phyloP scores from a whole-genome alignment of 2,797 vertebrate genomes.

The Cryptoprocta ferox region DNA sequence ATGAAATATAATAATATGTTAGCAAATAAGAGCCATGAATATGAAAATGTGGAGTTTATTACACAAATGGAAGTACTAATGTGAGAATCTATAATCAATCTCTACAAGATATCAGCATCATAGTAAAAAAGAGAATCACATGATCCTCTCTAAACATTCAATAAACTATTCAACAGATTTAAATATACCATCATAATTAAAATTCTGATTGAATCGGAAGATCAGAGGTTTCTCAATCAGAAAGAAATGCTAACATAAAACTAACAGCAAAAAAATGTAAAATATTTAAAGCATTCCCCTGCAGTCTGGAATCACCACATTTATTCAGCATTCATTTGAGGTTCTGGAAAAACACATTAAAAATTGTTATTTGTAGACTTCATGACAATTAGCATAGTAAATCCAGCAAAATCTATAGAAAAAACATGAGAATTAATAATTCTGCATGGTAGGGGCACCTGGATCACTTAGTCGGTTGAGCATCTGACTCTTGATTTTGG shows the following conservation, averaged over 20 bases:
- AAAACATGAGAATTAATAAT: neutral
- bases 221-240: neutral
- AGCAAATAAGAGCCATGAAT: neutral
- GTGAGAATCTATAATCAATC: neutral
- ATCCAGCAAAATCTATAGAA: neutral
- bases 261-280: neutral
- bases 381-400: neutral
- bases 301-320: neutral
- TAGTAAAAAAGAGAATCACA: neutral
- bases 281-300: neutral
- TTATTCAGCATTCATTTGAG: neutral
- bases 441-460: too few species aligned
- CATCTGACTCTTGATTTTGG: too few species aligned
- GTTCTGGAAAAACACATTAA: neutral
- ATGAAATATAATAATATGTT: neutral
- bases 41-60: neutral
- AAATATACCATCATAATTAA: neutral
- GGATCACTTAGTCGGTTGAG: too few species aligned
- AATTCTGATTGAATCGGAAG: neutral
- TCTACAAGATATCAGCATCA: neutral
- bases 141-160: neutral
- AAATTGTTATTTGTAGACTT: neutral
- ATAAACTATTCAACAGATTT: neutral
- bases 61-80: neutral
- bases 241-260: neutral